phyloP scores from a whole-genome alignment of 2,797 vertebrate species.

The Diglossa cyanea region DNA sequence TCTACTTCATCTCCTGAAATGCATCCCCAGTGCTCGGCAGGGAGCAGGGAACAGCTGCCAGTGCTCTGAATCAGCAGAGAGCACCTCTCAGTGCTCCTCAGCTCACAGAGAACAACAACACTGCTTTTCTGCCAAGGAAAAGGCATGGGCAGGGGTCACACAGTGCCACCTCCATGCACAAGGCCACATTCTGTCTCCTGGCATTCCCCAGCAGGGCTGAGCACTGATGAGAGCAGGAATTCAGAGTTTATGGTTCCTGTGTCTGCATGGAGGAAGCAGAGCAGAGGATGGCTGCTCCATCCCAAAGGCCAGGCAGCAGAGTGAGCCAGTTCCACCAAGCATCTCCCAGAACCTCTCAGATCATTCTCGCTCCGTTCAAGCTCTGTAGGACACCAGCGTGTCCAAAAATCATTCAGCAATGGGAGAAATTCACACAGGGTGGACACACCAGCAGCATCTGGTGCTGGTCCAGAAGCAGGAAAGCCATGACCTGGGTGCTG shows the following conservation, averaged over 20 bases:
- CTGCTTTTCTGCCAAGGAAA: background rate
- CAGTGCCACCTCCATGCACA: background rate
- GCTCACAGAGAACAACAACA: background rate
- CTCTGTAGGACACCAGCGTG: background rate
- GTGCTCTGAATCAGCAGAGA: background rate
- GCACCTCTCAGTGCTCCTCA: background rate
- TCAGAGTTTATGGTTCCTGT: background rate
- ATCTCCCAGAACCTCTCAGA: background rate
- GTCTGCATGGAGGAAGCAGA: background rate
- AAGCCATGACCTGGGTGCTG: background rate
- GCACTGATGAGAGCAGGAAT: rapidly evolving
- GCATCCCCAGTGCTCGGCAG: background rate
- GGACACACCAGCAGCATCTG: background rate
- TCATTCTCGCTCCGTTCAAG: background rate
- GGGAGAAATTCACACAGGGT: background rate
- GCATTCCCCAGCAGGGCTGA: rapidly evolving
- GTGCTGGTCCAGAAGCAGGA: background rate
- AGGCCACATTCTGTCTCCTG: rapidly evolving
- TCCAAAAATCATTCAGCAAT: background rate
- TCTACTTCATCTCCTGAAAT: background rate
- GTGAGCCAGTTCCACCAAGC: background rate
- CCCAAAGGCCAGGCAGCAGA: background rate
- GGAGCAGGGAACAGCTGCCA: background rate
- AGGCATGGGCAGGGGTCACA: rapidly evolving
- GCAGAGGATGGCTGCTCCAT: background rate